Base-by-base conservation (phyloP, 2,797 vertebrate species). In the Iguana delicatissima region DNA sequence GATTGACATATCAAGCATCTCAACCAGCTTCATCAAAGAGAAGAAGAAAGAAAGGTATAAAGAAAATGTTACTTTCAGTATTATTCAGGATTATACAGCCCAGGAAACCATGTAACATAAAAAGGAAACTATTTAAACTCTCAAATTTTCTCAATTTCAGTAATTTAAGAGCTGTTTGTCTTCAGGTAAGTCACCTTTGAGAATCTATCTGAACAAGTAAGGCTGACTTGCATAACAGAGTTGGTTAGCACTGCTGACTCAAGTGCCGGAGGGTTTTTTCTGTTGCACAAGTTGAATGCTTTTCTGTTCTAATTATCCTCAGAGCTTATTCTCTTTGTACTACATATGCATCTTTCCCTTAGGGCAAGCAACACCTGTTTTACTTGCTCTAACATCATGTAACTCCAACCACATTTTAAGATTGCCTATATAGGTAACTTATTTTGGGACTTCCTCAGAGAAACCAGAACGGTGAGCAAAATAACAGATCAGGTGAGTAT, bases 1-100 rank as follows among this genome's bases (percentile, higher is more conserved):
- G 59, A 99, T 98, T 0, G 99, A 99, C 97, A 98, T 98, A 95
- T 99, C 99, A 96, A 99, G 94, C 99, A 99, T 99, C 90, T 98
- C 98, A 42, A 99, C 98, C 95, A 99, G 95, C 99, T 99, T 59
- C 6, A 94, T 69, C 62, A 13, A 84, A 62, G 42, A 92, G 59
- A 84, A 50, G 79, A 35, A 42, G 80, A 38, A 72, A 80, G 20
- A 89, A 35, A 0, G 29, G 1, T 6, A 3, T 1, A 0, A 38
- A 0, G 38, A 14, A 12, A n/a, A 7, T 74, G 42, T 67, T 50
- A 80, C 64, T 22, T 67, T 5, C 10, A 4, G 6, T 18, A 50
- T 74, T 62, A 20, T 35, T 74, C 81, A 35, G 0, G 10, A 52
- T 64, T n/a, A 24, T 4, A 57, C 13, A 24, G 3, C 57, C 5